Conservation (phyloP, 1,140 invertebrate species). For the Ylistrum balloti region DNA sequence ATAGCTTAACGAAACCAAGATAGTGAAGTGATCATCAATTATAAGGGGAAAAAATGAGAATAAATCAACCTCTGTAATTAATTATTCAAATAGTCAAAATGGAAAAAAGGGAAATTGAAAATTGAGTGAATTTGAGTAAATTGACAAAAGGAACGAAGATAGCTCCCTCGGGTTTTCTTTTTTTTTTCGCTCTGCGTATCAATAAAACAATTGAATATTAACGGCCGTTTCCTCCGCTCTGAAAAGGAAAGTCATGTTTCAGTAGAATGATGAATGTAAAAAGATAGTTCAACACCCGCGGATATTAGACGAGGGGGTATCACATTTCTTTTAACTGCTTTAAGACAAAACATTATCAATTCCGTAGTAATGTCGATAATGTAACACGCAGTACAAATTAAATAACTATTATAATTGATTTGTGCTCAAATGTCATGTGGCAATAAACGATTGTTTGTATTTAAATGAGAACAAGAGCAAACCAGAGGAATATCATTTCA, state of each 20-base stretch:
- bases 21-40: too few relatives aligned
- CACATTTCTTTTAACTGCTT: conserved; percentile 28
- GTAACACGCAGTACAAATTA: conserved; percentile 14
- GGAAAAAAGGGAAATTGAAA: background rate
- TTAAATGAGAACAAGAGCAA: background rate
- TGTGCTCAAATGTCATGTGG: background rate
- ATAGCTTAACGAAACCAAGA: too few relatives aligned
- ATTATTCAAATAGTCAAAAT: background rate
- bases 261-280: background rate
- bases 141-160: conserved; percentile 1
- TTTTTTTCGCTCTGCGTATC: conserved; percentile 7
- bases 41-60: background rate
- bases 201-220: background rate
- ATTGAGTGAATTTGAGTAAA: conserved; percentile 16
- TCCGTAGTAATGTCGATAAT: background rate
- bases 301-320: background rate
- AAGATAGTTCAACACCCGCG: background rate
- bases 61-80: background rate
- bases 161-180: background rate
- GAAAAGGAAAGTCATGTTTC: conserved; percentile 10
- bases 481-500: too few relatives aligned
- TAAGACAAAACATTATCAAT: conserved; percentile 23
- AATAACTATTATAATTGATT: conserved; percentile 36
- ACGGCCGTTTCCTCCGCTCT: background rate
- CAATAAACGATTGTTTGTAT: background rate